Evolutionary conservation across 2,113 vertebrate species (phyloP).

Genomic region (Podilymbus podiceps): DNA sequence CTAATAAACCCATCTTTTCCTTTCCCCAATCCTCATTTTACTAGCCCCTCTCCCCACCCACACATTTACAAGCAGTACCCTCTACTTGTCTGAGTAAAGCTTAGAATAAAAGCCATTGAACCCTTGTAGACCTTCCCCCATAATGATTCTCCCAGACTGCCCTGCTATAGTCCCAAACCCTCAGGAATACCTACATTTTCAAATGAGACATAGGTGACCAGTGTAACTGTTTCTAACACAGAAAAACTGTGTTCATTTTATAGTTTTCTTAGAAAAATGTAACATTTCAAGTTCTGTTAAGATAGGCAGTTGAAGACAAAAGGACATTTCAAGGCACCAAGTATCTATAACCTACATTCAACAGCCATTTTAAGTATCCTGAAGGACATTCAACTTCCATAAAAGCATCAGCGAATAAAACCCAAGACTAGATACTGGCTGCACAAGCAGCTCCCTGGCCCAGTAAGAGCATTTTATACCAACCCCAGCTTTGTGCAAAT

Average conservation of each 20-base stretch:
- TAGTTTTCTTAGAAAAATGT: slow-evolving; percentile 33
- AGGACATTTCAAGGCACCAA: slow-evolving; percentile 29
- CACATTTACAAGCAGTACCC: not conserved
- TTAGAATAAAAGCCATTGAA: not conserved
- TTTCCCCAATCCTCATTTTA: not conserved
- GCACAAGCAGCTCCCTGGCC: not conserved
- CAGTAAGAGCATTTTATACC: not conserved
- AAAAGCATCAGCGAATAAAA: slow-evolving; percentile 10
- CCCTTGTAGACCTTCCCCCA: not conserved
- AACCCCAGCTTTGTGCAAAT: not conserved
- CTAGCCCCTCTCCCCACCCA: not conserved
- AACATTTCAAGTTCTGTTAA: slow-evolving; percentile 12
- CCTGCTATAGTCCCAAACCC: not conserved
- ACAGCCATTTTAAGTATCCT: not conserved
- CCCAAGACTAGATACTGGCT: not conserved
- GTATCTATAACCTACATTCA: not conserved
- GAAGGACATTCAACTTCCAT: not conserved
- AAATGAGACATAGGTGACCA: slow-evolving; percentile 25
- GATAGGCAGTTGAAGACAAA: not conserved
- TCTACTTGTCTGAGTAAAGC: not conserved
- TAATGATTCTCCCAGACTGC: not conserved
- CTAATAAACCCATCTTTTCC: not conserved
- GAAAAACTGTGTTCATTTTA: slow-evolving; percentile 24
- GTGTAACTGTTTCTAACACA: slow-evolving; percentile 1
- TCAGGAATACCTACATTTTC: not conserved